Evolutionary conservation across 35 echinoderm and acorn worm species (phyloP).

Genomic region (Holothuria glaberrima): DNA sequence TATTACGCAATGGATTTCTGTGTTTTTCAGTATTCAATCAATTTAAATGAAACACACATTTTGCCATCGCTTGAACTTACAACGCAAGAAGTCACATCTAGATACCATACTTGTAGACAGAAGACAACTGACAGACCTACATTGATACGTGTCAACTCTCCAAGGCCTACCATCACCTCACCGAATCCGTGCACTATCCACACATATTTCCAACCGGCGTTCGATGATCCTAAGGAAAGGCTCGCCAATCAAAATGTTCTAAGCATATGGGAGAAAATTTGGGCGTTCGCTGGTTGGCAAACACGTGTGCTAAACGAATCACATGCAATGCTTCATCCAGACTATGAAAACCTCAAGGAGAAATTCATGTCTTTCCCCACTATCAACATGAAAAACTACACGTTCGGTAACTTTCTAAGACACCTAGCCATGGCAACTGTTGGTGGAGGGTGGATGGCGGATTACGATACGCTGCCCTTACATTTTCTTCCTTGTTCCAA

Average conservation of each 20-base stretch:
- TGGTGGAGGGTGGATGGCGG: constrained; percentile 13
- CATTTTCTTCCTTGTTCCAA: neutral
- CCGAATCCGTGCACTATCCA: neutral
- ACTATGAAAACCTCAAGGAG: neutral
- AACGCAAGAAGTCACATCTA: neutral
- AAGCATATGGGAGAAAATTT: neutral
- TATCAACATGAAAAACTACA: neutral
- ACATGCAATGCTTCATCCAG: neutral
- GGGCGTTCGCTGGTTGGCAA: constrained; percentile 24
- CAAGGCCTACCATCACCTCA: neutral
- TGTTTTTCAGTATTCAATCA: neutral
- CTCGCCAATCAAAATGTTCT: neutral
- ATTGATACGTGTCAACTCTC: too few species aligned
- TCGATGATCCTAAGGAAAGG: neutral
- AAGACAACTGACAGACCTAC: too few species aligned
- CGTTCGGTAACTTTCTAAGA: neutral
- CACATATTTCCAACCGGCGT: neutral
- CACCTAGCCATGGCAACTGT: neutral
- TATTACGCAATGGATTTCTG: constrained; percentile 21
- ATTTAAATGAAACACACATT: neutral
- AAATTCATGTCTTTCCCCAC: neutral
- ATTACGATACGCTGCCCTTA: constrained; percentile 5
- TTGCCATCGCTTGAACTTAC: neutral
- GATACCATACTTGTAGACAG: neutral
- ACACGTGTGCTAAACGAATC: neutral